These are phyloP conservation scores for Poeciliopsis presidionis DNA, from an alignment of 2,797 vertebrate genomes.

Conservation along the genomic window DNA sequence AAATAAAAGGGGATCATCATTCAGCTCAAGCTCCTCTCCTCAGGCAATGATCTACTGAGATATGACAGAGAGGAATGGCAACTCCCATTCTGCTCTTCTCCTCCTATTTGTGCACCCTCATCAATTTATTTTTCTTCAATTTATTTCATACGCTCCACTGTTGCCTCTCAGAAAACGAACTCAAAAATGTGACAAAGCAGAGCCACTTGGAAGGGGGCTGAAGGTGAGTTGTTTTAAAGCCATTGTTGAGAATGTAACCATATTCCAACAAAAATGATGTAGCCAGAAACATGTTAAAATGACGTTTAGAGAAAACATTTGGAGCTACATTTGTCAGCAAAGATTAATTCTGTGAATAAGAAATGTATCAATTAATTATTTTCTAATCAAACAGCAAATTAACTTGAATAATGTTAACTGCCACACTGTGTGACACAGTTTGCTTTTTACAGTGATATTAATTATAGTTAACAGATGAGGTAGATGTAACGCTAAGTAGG, in stretches of 20 bases:
- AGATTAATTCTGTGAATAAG: not conserved
- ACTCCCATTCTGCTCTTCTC: conserved; percentile 15
- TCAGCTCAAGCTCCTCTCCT: conserved; percentile 55
- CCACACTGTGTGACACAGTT: not conserved
- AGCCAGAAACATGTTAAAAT: not conserved
- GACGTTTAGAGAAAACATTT: not conserved
- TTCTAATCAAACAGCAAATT: not conserved
- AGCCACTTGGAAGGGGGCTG: not conserved
- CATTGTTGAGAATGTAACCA: not conserved
- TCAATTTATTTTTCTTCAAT: conserved; percentile 18
- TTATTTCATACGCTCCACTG: conserved; percentile 28
- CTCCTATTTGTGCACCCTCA: conserved; percentile 35
- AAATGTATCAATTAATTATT: not conserved
- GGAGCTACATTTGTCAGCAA: not conserved
- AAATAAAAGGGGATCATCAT: conserved; percentile 49
- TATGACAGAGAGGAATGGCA: conserved; percentile 50
- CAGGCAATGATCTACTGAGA: conserved; percentile 52
- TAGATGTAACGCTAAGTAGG: not conserved
- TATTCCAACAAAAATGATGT: not conserved
- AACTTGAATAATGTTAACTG: not conserved
- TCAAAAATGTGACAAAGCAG: conserved; percentile 10
- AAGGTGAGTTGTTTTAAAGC: conserved; percentile 11
- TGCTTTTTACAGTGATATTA: not conserved
- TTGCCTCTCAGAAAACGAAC: conserved; percentile 21
- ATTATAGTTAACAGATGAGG: not conserved